These are phyloP conservation scores for Sceloporus tristichus DNA, from an alignment of 2,113 vertebrate species.

Conservation along the genomic window DNA sequence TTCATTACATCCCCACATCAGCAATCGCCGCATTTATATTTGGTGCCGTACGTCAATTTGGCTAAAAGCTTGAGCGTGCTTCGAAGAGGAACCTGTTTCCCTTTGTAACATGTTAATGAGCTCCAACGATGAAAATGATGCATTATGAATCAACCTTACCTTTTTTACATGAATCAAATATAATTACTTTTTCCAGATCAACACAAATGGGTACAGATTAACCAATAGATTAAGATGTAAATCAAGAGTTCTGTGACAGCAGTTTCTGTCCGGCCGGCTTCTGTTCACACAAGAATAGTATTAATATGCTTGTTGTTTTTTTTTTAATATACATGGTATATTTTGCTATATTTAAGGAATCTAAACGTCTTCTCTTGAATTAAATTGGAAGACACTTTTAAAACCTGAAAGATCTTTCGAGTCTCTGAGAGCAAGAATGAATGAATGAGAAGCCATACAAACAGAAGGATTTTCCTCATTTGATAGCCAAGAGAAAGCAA, in stretches of 20 bases:
- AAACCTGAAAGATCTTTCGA: neutral
- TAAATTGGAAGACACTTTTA: neutral
- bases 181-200: slow-evolving; percentile 10
- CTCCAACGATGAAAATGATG: slow-evolving; percentile 1
- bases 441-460: no score
- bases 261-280: neutral
- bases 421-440: neutral
- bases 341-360: neutral
- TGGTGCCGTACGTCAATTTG: neutral
- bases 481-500: no score
- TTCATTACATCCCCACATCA: neutral
- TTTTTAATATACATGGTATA: neutral
- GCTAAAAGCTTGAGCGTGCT: neutral
- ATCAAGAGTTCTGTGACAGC: neutral
- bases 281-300: neutral
- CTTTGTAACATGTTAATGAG: neutral
- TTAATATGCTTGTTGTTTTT: accelerated
- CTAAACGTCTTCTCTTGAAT: neutral
- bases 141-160: slow-evolving; percentile 11
- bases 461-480: no score
- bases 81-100: neutral
- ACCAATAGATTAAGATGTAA: neutral
- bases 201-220: slow-evolving; percentile 2
- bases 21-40: neutral
- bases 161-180: neutral